These are phyloP conservation scores for Synanthedon tipuliformis DNA, from an alignment of 2,888 invertebrate species.

Conservation along the genomic window DNA sequence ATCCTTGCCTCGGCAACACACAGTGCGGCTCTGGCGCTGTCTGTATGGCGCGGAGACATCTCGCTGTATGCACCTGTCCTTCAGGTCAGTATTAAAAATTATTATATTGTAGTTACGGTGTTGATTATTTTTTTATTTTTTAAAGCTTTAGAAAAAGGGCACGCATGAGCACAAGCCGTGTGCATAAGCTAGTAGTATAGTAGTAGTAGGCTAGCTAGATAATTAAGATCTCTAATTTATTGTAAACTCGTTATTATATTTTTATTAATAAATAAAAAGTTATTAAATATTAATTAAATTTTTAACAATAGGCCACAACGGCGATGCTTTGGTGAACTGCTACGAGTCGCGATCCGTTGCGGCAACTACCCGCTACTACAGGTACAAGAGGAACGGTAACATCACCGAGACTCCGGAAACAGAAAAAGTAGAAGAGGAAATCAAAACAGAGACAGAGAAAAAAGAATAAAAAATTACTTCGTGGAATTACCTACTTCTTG, in stretches of 20 bases:
- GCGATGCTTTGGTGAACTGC: conserved; percentile 72
- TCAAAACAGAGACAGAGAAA: conserved; percentile 1
- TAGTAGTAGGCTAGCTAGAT: neutral
- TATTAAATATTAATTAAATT: neutral
- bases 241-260: too few relatives aligned
- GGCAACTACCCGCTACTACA: conserved; percentile 47
- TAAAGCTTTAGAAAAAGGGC: too few relatives aligned
- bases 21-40: conserved; percentile 83
- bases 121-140: neutral
- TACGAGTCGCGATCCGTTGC: conserved; percentile 55
- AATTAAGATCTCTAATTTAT: neutral
- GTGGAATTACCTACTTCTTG: neutral
- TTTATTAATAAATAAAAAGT: neutral
- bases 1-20: conserved; percentile 77
- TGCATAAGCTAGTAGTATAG: too few relatives aligned
- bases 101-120: too few relatives aligned
- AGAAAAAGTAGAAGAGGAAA: conserved; percentile 5
- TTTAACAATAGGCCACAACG: conserved; percentile 60
- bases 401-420: neutral
- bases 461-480: neutral
- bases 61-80: conserved; percentile 86
- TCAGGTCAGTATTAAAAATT: conserved; percentile 49
- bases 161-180: too few relatives aligned
- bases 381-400: conserved; percentile 56
- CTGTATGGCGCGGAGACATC: conserved; percentile 80